Conservation (phyloP, 2,113 vertebrate genomes). For the Eolophus roseicapilla region DNA sequence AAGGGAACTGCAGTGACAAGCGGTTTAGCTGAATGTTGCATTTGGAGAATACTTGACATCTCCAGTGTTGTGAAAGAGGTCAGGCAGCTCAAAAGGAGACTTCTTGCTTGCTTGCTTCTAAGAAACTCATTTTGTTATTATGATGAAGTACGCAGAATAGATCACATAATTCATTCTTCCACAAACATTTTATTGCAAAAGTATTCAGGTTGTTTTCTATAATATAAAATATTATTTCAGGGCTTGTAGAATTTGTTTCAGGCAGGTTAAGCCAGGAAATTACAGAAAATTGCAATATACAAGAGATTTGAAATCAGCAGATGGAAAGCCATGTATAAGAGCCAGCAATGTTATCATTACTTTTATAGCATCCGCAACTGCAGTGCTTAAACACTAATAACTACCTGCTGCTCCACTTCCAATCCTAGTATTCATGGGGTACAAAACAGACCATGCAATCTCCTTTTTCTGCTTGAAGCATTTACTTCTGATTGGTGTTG, state of each 20-base stretch:
- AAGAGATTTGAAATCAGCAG: slow-evolving; percentile 18
- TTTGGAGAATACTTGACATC: slow-evolving; percentile 24
- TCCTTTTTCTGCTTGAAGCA: neutral
- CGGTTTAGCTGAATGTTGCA: neutral
- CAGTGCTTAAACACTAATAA: neutral
- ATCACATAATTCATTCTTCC: slow-evolving; percentile 4
- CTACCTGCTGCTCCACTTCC: neutral
- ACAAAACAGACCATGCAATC: neutral
- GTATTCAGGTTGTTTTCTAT: neutral
- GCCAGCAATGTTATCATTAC: neutral
- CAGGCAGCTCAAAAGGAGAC: slow-evolving; percentile 8
- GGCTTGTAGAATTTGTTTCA: slow-evolving; percentile 3
- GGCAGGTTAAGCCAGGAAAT: slow-evolving; percentile 19
- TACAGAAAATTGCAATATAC: slow-evolving; percentile 32
- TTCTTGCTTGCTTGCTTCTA: slow-evolving; percentile 4
- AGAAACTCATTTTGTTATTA: slow-evolving; percentile 25
- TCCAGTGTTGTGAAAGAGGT: neutral
- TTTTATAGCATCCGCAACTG: slow-evolving; percentile 2
- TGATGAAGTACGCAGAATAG: neutral
- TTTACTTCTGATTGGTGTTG: neutral
- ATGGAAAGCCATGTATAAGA: slow-evolving; percentile 7
- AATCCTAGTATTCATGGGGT: neutral
- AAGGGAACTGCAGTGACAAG: neutral
- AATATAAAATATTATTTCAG: slow-evolving; percentile 11
- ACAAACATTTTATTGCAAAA: slow-evolving; percentile 34